A percentile compares a stretch with the other conserved stretches of the same genome.
Evolutionary conservation across 2,113 vertebrate genomes (phyloP).

Genomic region (Calyptomena viridis): DNA sequence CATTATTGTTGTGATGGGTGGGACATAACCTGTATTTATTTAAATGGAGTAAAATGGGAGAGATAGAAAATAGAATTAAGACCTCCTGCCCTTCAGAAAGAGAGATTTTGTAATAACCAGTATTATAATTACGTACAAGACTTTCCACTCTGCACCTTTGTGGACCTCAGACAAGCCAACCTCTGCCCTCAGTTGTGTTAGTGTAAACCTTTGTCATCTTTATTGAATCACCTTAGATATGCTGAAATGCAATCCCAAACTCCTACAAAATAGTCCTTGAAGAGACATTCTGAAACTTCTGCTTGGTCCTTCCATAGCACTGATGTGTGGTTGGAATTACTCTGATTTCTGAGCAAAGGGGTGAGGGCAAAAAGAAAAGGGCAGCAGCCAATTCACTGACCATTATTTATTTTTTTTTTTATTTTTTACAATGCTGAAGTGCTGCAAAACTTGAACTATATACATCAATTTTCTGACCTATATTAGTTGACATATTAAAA

Average conservation of each 20-base stretch:
- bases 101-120: conserved; percentile 1
- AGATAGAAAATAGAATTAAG: background rate
- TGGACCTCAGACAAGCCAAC: conserved; percentile 46
- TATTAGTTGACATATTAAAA: conserved; percentile 19
- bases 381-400: conserved; percentile 23
- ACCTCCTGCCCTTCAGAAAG: background rate
- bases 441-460: conserved; percentile 69
- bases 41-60: background rate
- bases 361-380: background rate
- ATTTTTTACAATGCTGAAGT: conserved; percentile 56
- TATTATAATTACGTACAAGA: background rate
- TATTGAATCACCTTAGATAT: background rate
- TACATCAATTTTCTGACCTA: conserved; percentile 57
- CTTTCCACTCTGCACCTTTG: conserved; percentile 34
- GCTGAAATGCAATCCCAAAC: background rate
- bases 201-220: background rate
- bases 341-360: background rate
- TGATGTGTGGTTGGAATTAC: background rate
- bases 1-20: conserved; percentile 30
- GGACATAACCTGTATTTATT: conserved; percentile 26
- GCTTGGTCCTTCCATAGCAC: background rate
- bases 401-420: conserved; percentile 8
- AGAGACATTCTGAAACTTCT: conserved; percentile 2
- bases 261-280: background rate
- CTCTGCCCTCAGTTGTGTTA: conserved; percentile 21